These are phyloP conservation scores for Progne subis DNA, from an alignment of 2,113 vertebrate genomes.

Conservation along the genomic window DNA sequence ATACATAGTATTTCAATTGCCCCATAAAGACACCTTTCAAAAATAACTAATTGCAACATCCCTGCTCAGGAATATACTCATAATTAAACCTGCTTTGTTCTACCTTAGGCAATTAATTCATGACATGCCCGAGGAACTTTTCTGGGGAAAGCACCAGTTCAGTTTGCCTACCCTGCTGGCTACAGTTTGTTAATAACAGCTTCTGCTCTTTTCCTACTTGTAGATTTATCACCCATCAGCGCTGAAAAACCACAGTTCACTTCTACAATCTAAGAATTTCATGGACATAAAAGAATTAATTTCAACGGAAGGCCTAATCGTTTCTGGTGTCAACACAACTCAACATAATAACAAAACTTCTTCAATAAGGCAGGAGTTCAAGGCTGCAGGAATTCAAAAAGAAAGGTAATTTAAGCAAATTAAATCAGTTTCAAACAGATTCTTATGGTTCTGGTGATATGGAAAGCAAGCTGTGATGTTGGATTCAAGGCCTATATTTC, in stretches of 20 bases:
- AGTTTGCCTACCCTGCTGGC: not conserved
- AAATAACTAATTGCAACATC: conserved; percentile 45
- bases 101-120: conserved; percentile 23
- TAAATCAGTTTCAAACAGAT: conserved; percentile 23
- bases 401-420: conserved; percentile 45
- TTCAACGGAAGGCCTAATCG: not conserved
- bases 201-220: not conserved
- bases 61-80: conserved; percentile 1
- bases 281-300: not conserved
- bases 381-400: not conserved
- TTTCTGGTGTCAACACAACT: not conserved
- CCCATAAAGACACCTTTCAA: conserved; percentile 11
- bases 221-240: not conserved
- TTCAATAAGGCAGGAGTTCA: not conserved
- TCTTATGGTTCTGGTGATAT: not conserved
- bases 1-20: not conserved
- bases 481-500: conserved; percentile 2
- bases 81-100: conserved; percentile 41
- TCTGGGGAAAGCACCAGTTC: not conserved
- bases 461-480: not conserved
- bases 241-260: not conserved
- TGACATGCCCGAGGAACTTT: not conserved
- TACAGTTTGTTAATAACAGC: conserved; percentile 6
- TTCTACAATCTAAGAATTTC: not conserved
- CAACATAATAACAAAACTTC: not conserved